phyloP scores from a whole-genome alignment of 2,888 invertebrate species.

The Syrista parreyssii region DNA sequence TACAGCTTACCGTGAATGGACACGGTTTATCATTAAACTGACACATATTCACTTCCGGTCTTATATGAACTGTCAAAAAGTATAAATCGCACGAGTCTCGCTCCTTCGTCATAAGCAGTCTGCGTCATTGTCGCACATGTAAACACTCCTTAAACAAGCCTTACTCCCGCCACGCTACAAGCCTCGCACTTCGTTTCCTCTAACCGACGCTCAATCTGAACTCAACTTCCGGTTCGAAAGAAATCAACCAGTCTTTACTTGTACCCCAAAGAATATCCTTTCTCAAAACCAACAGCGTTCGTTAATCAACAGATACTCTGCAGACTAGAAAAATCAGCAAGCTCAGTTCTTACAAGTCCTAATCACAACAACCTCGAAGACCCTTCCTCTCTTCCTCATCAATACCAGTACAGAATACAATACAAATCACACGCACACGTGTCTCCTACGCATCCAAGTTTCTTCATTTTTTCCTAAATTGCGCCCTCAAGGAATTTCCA shows the following conservation, averaged over 20 bases:
- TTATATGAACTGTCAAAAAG: neutral
- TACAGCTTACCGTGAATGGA: neutral
- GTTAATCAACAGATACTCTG: accelerated
- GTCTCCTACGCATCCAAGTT: neutral
- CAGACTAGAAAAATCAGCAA: neutral
- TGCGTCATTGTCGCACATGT: neutral
- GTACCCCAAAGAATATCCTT: neutral
- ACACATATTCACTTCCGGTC: neutral
- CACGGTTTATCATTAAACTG: neutral
- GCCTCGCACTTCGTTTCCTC: neutral
- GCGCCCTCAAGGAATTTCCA: neutral
- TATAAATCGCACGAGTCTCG: neutral
- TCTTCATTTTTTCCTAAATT: neutral
- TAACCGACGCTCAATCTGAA: neutral
- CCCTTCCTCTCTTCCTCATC: neutral
- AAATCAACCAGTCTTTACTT: neutral
- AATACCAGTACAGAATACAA: too few species aligned
- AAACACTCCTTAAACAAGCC: neutral
- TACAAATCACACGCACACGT: neutral
- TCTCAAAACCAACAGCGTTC: too few species aligned
- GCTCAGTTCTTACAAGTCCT: neutral
- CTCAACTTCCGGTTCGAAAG: neutral
- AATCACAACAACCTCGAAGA: neutral
- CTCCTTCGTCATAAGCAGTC: neutral
- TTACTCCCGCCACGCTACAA: neutral